A percentile compares a stretch with the other conserved stretches of the same genome.
Conservation (phyloP, 2,888 invertebrate species). For the Spodoptera picta region DNA sequence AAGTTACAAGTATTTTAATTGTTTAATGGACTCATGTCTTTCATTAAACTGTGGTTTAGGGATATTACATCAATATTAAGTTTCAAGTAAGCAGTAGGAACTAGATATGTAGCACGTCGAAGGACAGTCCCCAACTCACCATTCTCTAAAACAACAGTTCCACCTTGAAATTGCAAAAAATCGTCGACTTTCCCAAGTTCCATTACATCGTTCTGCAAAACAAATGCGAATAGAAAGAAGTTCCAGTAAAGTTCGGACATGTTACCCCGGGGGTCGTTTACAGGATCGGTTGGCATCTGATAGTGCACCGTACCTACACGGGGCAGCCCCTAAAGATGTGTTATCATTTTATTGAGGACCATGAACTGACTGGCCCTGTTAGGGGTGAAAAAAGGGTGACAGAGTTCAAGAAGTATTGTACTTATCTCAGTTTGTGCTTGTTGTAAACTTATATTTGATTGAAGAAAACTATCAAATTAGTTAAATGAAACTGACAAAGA, state of each 20-base stretch:
- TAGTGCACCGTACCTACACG: slow-evolving; percentile 28
- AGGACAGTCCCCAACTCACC: no score
- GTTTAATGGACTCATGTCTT: no score
- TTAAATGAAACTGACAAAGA: no score
- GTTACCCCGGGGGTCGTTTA: slow-evolving; percentile 39
- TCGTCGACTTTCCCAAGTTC: background rate
- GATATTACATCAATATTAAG: no score
- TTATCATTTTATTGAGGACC: slow-evolving; percentile 47
- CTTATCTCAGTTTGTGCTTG: no score
- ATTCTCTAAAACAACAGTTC: no score
- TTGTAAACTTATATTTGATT: no score
- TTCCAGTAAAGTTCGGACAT: slow-evolving; percentile 38
- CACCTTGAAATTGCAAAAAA: no score
- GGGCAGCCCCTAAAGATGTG: slow-evolving; percentile 32
- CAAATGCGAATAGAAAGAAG: slow-evolving; percentile 27
- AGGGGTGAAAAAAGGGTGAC: slow-evolving; percentile 16
- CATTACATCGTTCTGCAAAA: slow-evolving; percentile 12
- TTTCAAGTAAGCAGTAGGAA: no score
- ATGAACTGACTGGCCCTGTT: slow-evolving; percentile 9
- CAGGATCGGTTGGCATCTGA: slow-evolving; percentile 43
- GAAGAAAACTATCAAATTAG: no score
- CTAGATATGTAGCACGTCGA: no score
- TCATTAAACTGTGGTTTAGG: background rate
- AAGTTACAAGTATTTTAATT: no score
- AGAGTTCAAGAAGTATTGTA: slow-evolving; percentile 12